Percentiles rank a stretch among this genome's conserved stretches.
phyloP scores from a whole-genome alignment of 2,113 vertebrate genomes.

The Bufo gargarizans region DNA sequence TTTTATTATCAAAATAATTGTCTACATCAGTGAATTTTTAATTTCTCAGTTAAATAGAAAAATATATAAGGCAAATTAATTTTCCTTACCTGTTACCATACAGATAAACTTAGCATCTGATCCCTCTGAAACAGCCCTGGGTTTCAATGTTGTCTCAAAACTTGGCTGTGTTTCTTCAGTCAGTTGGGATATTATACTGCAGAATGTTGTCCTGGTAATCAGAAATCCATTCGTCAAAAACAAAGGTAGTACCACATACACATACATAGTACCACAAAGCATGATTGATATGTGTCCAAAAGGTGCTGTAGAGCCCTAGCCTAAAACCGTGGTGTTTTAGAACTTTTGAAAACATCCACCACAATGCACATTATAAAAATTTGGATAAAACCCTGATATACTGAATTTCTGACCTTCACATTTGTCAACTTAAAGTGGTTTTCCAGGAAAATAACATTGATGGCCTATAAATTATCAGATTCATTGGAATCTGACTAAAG shows the following conservation, averaged over 20 bases:
- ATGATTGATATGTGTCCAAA: too few relatives aligned
- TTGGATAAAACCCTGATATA: background rate
- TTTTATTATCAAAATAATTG: too few relatives aligned
- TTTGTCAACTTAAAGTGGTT: too few relatives aligned
- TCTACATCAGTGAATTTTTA: too few relatives aligned
- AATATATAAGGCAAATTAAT: background rate
- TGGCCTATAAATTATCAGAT: too few relatives aligned
- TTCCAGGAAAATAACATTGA: too few relatives aligned
- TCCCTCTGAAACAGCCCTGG: slow-evolving; percentile 90
- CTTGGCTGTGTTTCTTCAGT: slow-evolving; percentile 94
- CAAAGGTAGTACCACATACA: background rate
- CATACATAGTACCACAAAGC: too few relatives aligned
- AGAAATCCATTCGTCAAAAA: slow-evolving; percentile 50
- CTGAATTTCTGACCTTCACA: too few relatives aligned
- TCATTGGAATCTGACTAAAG: too few relatives aligned
- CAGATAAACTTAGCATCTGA: slow-evolving; percentile 93
- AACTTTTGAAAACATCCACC: background rate
- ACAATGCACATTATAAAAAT: background rate
- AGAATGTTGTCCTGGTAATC: slow-evolving; percentile 91
- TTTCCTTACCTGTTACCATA: slow-evolving; percentile 88
- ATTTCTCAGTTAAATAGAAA: too few relatives aligned
- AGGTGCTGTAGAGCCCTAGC: too few relatives aligned
- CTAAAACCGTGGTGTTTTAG: background rate
- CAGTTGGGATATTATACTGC: slow-evolving; percentile 94
- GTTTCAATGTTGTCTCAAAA: slow-evolving; percentile 92